These are phyloP conservation scores for Orchesellides sinensis DNA, from an alignment of 2,888 invertebrate species.

Conservation along the genomic window DNA sequence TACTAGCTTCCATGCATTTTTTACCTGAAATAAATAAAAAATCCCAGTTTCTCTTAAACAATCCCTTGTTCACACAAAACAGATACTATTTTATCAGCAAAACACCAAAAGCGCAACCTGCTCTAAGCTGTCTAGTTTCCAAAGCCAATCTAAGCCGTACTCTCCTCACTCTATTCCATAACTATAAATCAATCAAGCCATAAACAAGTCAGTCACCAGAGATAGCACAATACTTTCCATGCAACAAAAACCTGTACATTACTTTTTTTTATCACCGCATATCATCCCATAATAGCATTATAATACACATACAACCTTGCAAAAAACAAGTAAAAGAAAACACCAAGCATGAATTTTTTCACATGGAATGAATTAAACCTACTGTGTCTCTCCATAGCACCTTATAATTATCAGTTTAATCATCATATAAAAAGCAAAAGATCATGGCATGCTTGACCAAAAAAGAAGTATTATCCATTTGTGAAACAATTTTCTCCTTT, in stretches of 20 bases:
- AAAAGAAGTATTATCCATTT: constrained; percentile 1
- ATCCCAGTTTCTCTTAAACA: too few relatives aligned
- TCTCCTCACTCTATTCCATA: constrained; percentile 19
- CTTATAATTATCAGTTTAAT: constrained; percentile 27
- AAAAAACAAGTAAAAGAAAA: background rate
- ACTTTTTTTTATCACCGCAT: background rate
- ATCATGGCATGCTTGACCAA: constrained; percentile 3
- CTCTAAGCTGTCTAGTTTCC: constrained; percentile 14
- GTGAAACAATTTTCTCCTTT: background rate
- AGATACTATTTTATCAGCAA: constrained; percentile 7
- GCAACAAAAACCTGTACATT: background rate
- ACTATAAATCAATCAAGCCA: constrained; percentile 54
- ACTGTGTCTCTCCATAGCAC: too few relatives aligned
- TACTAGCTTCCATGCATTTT: too few relatives aligned
- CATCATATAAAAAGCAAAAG: constrained; percentile 18
- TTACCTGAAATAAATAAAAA: too few relatives aligned
- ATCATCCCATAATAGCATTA: background rate
- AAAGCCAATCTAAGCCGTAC: background rate
- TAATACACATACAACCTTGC: background rate
- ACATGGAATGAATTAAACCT: too few relatives aligned
- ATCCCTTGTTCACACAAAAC: too few relatives aligned
- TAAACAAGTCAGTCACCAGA: constrained; percentile 21
- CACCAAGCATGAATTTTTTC: too few relatives aligned
- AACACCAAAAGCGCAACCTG: constrained; percentile 48
- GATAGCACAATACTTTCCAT: background rate